A percentile compares a stretch with the other conserved stretches of the same genome.
Evolutionary conservation across 2,113 vertebrate species (phyloP).

Genomic region (Oncorhynchus mykiss): DNA sequence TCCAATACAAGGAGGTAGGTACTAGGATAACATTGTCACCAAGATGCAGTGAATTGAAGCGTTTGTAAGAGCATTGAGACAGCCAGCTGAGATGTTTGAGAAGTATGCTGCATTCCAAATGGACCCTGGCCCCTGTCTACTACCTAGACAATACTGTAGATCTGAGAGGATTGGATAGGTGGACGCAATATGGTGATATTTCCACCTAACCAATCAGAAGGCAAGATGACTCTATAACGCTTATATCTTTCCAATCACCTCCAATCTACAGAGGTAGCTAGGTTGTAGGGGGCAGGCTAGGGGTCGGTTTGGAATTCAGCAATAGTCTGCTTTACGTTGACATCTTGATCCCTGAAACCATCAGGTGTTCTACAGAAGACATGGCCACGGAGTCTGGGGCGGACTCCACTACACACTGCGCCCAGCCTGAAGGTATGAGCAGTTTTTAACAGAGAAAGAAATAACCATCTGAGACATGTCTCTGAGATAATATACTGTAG

Average conservation of each 20-base stretch:
- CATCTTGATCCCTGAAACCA: not conserved
- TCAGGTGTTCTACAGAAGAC: slow-evolving; percentile 50
- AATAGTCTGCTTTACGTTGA: not conserved
- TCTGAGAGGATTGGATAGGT: too few relatives aligned
- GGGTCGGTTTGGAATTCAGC: too few relatives aligned
- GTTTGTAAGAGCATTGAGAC: not conserved
- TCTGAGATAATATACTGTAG: not conserved
- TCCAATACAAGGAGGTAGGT: slow-evolving; percentile 59
- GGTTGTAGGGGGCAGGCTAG: too few relatives aligned
- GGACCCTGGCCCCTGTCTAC: too few relatives aligned
- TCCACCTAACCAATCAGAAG: too few relatives aligned
- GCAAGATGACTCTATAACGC: too few relatives aligned
- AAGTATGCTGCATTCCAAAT: not conserved
- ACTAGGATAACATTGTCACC: too few relatives aligned
- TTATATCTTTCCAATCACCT: too few relatives aligned
- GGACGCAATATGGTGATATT: too few relatives aligned
- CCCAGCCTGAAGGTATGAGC: slow-evolving; percentile 61
- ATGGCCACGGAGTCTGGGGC: slow-evolving; percentile 63
- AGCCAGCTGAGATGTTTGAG: not conserved
- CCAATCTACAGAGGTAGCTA: too few relatives aligned
- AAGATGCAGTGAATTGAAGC: too few relatives aligned
- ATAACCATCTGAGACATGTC: not conserved
- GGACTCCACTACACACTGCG: slow-evolving; percentile 70
- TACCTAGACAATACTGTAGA: too few relatives aligned
- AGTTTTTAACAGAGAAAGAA: not conserved